These are phyloP conservation scores for Bostrychus sinensis DNA, from an alignment of 2,113 vertebrate species.

Conservation along the genomic window DNA sequence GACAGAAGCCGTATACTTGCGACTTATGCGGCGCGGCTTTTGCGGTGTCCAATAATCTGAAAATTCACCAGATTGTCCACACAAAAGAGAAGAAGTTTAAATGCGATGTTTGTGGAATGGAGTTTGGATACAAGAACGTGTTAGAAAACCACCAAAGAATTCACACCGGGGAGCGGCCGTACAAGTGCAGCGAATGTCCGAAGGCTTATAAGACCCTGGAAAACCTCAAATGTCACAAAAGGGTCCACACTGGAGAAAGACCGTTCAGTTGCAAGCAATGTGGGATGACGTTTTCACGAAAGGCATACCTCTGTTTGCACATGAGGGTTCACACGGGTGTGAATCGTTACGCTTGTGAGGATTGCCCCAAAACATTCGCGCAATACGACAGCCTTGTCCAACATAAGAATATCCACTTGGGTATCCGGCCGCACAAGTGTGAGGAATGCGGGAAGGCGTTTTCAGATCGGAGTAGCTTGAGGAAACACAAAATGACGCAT, in stretches of 20 bases:
- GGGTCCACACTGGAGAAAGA: background rate
- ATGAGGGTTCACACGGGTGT: background rate
- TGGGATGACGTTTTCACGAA: background rate
- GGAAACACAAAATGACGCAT: background rate
- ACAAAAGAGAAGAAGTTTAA: background rate
- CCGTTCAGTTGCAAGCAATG: background rate
- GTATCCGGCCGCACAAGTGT: background rate
- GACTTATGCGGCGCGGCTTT: background rate
- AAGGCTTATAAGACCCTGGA: background rate
- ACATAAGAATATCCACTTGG: background rate
- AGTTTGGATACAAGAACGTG: background rate
- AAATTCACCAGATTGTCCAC: background rate
- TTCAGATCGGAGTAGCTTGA: background rate
- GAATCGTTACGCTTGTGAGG: background rate
- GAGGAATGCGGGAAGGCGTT: background rate
- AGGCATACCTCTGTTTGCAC: background rate
- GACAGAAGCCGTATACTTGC: background rate
- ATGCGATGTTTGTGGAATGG: background rate
- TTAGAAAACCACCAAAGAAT: background rate
- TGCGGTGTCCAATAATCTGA: background rate
- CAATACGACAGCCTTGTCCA: background rate
- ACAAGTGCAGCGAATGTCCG: background rate
- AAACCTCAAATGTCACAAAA: background rate
- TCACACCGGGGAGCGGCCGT: background rate
- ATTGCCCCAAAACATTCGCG: background rate